These are phyloP conservation scores for Sarcophaga variegata DNA, from an alignment of 2,888 invertebrate genomes.

Conservation along the genomic window DNA sequence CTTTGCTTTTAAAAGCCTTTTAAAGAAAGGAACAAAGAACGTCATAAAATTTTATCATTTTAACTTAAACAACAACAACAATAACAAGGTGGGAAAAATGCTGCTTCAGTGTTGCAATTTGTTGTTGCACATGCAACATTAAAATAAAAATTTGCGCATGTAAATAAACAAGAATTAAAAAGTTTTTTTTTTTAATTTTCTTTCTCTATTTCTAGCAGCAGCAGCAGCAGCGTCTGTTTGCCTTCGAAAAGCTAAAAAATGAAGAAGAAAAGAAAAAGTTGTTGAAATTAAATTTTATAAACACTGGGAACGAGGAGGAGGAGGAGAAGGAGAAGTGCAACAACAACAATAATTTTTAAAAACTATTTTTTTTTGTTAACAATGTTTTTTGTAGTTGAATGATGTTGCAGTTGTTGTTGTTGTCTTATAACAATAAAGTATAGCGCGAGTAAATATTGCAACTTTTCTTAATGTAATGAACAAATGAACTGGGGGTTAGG, in stretches of 20 bases:
- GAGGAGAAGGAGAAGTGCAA: no score
- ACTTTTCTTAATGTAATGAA: constrained; percentile 59
- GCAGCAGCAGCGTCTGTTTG: not conserved
- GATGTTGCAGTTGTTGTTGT: constrained; percentile 3
- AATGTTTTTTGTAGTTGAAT: no score
- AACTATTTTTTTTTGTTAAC: no score
- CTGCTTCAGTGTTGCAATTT: no score
- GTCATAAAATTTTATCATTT: no score
- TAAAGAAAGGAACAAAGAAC: no score
- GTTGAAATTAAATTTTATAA: constrained; percentile 43
- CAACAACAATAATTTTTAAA: no score
- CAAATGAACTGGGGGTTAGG: constrained; percentile 3
- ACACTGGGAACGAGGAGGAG: not conserved
- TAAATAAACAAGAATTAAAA: constrained; percentile 63
- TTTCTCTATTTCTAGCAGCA: no score
- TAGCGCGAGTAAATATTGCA: constrained; percentile 49
- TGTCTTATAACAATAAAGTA: constrained; percentile 43
- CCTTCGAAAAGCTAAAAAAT: constrained; percentile 48
- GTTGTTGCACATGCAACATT: no score
- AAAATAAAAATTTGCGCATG: not conserved
- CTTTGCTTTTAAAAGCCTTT: no score
- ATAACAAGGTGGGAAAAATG: no score
- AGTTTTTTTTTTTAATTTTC: constrained; percentile 22
- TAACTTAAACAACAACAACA: no score
- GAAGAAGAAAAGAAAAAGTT: not conserved